Base-by-base conservation (phyloP, 2,797 vertebrate genomes). In the Lagodon rhomboides region DNA sequence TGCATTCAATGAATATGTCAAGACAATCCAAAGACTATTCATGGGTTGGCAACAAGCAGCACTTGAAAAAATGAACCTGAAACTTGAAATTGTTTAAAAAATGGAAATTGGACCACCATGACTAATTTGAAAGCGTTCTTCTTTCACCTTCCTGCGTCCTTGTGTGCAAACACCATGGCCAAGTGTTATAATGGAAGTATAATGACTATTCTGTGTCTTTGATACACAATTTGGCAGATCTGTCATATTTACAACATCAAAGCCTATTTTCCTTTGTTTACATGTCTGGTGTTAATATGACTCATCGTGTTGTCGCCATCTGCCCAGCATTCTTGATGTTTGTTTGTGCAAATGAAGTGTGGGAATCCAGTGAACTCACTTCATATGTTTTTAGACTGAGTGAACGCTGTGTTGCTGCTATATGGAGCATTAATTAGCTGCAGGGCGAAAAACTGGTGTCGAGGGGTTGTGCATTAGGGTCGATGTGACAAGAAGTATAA, bases 221-320 rank as follows among this genome's bases (percentile, higher is more conserved):
- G 54, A 59, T 44, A 78, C 46, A 68, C 17, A 58, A 15, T 82
- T 68, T 64, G 27, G 61, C 43, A 64, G 46, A 71, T 82, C 25
- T 70, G 62, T 85, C 58, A 82, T 53, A 71, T 71, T 70, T 63
- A 25, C 49, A 63, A 55, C 49, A 63, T 73, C 44, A 75, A 59
- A 67, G 34, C 55, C 58, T 34, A 20, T 79, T 87, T 77, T 59
- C 46, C 43, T 72, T 68, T 78, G 27, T 80, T 86, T 59, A 63
- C 67, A 44, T 55, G 59, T 55, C 71, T 81, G 68, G 22, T 63
- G 62, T 77, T 71, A 69, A 79, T 83, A 85, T 83, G 51, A 73
- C 68, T 77, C 60, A 71, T 77, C 30, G 1, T 73, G 47, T 54
- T 77, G 69, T 79, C 30, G 73, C 86, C 87, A 91, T 89, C 85